Conservation (phyloP, 2,797 vertebrate species). For the Lithobates pipiens region DNA sequence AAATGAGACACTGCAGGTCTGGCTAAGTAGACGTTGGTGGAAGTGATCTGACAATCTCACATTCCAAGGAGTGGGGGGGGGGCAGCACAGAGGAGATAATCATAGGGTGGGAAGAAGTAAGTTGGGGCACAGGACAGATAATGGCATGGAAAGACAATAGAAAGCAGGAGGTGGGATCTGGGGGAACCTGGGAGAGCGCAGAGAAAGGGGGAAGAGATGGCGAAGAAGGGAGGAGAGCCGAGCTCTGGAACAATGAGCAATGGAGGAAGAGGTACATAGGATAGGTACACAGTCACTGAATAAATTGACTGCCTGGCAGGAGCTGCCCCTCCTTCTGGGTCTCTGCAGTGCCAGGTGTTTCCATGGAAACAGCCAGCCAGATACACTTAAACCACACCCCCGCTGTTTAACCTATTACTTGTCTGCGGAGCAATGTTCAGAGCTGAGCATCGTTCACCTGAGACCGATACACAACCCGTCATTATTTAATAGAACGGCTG, state of each 20-base stretch:
- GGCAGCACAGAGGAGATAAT: slow-evolving; percentile 32
- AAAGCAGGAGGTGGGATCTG: slow-evolving; percentile 12
- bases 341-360: slow-evolving; percentile 53
- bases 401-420: neutral
- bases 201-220: slow-evolving; percentile 26
- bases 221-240: slow-evolving; percentile 21
- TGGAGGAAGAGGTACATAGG: slow-evolving; percentile 13
- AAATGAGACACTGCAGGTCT: neutral
- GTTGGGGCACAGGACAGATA: slow-evolving; percentile 26
- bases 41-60: neutral
- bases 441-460: neutral
- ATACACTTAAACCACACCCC: slow-evolving; percentile 28
- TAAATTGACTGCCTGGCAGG: neutral
- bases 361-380: slow-evolving; percentile 53
- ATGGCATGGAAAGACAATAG: slow-evolving; percentile 6
- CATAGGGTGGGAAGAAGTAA: slow-evolving; percentile 3
- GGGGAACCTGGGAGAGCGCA: slow-evolving; percentile 5
- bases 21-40: slow-evolving; percentile 21
- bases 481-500: no score
- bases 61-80: slow-evolving; percentile 37
- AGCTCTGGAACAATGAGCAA: slow-evolving; percentile 34
- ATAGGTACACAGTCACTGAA: slow-evolving; percentile 5
- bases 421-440: slow-evolving; percentile 5
- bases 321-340: slow-evolving; percentile 27
- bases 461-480: neutral